Evolutionary conservation across 1,140 invertebrate genomes (phyloP).

Genomic region (Ganaspis sp.): DNA sequence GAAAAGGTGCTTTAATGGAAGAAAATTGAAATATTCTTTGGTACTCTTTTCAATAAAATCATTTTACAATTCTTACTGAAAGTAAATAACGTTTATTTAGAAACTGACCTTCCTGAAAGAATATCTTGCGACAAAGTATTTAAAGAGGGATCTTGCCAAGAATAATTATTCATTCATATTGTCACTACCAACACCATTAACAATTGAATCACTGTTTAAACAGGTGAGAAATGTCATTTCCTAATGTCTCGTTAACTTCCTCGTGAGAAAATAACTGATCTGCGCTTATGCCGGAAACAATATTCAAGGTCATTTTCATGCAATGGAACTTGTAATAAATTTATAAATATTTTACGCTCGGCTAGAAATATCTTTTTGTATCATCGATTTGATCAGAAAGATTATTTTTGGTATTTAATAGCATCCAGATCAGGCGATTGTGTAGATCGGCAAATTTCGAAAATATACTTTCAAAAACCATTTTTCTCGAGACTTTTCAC

Average conservation of each 20-base stretch:
- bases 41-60: not conserved
- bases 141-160: not conserved
- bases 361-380: not conserved
- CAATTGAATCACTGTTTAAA: conserved; percentile 27
- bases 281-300: not conserved
- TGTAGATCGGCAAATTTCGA: too few species aligned
- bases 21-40: not conserved
- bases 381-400: not conserved
- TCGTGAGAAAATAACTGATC: conserved; percentile 13
- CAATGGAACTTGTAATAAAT: not conserved
- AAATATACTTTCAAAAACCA: too few species aligned
- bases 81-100: not conserved
- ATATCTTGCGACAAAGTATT: not conserved
- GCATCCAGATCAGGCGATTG: too few species aligned
- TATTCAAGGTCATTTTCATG: not conserved
- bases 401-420: too few species aligned
- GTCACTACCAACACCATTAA: not conserved
- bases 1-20: not conserved
- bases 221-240: conserved; percentile 15
- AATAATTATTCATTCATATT: conserved; percentile 26
- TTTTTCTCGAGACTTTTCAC: too few species aligned
- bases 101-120: conserved; percentile 1
- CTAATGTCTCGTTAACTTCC: conserved; percentile 28
- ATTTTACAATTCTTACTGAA: not conserved
- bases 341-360: not conserved